Percentiles rank a stretch among this genome's conserved stretches.
These are phyloP conservation scores for Sphaeridia pumilis DNA, from an alignment of 2,888 invertebrate genomes.

Conservation along the genomic window DNA sequence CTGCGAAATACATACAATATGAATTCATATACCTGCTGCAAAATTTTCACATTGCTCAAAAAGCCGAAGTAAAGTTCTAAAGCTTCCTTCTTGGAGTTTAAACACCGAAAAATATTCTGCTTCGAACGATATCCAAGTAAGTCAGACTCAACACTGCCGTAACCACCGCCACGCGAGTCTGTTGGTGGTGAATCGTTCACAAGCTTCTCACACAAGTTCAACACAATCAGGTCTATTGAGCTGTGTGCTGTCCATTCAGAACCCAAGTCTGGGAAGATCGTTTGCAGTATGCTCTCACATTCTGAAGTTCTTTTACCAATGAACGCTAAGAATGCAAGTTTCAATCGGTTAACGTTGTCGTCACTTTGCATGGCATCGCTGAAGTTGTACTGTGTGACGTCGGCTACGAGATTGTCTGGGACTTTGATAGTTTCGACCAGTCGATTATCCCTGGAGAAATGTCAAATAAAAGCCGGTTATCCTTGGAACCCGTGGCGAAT, in stretches of 20 bases:
- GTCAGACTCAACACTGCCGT: constrained; percentile 19
- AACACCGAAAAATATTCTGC: constrained; percentile 63
- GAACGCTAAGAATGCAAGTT: constrained; percentile 31
- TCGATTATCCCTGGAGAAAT: constrained; percentile 6
- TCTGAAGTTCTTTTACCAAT: constrained; percentile 25
- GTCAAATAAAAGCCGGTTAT: background rate
- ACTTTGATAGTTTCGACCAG: constrained; percentile 17
- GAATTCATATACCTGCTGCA: constrained; percentile 15
- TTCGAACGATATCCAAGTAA: constrained; percentile 31
- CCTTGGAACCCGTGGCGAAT: too few species aligned
- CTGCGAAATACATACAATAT: background rate
- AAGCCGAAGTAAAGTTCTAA: constrained; percentile 65
- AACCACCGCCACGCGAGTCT: constrained; percentile 53
- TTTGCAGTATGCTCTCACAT: constrained; percentile 18
- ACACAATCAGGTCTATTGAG: constrained; percentile 33
- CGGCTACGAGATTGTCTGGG: constrained; percentile 32
- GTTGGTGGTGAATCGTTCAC: constrained; percentile 68
- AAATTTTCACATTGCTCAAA: constrained; percentile 39
- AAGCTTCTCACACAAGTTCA: constrained; percentile 39
- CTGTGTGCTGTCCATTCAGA: constrained; percentile 27
- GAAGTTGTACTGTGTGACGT: constrained; percentile 24
- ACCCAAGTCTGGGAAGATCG: constrained; percentile 23
- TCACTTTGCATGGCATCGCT: constrained; percentile 20
- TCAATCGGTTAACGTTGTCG: constrained; percentile 31
- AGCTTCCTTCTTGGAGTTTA: constrained; percentile 76